Percentiles rank a stretch among this genome's conserved stretches.
Evolutionary conservation across 2,113 vertebrate genomes (phyloP).

Genomic region (Lipotes vexillifer): DNA sequence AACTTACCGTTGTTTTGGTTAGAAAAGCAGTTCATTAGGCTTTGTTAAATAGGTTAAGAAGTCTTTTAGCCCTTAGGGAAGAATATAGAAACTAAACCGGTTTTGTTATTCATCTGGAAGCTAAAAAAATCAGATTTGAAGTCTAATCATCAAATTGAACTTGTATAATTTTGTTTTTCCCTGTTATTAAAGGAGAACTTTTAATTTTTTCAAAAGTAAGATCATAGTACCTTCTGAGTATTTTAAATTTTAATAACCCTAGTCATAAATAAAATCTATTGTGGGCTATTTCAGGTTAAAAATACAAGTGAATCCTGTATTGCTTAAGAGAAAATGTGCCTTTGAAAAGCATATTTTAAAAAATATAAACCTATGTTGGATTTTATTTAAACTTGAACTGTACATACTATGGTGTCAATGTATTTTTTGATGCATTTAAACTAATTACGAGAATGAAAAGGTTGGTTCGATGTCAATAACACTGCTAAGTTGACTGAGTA

Average conservation of each 20-base stretch:
- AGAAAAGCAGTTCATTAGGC: not conserved
- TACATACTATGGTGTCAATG: not conserved
- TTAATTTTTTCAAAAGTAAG: not conserved
- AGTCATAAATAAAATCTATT: not conserved
- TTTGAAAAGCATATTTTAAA: not conserved
- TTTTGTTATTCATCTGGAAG: not conserved
- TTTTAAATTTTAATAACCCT: not conserved
- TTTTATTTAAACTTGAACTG: not conserved
- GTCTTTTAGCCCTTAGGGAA: not conserved
- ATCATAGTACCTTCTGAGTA: not conserved
- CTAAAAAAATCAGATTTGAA: not conserved
- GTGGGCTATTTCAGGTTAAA: not conserved
- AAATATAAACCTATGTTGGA: not conserved
- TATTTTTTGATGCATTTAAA: not conserved
- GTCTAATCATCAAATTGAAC: constrained; percentile 3
- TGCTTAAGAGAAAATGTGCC: not conserved
- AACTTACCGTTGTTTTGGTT: not conserved
- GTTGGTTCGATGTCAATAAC: not conserved
- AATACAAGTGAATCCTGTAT: not conserved
- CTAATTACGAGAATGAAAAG: not conserved
- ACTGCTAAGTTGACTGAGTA: not conserved
- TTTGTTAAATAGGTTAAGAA: not conserved
- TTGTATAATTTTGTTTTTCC: not conserved
- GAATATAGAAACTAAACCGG: not conserved
- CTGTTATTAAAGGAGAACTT: not conserved